Base-by-base conservation (phyloP, 1,140 invertebrate species). In the Tetramorium simillimum region DNA sequence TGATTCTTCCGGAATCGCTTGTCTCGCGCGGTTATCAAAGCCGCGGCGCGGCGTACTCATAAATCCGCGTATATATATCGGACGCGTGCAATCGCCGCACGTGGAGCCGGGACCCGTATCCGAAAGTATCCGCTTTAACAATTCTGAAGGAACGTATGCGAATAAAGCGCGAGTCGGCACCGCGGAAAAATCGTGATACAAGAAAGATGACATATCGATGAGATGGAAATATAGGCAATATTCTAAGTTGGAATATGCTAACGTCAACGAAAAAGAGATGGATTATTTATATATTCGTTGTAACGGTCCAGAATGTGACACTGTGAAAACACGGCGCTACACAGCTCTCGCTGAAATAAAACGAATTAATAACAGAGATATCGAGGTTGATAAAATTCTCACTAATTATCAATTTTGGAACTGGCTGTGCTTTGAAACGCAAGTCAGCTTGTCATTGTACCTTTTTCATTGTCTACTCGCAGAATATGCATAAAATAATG, bases 171-270 rank as follows among this genome's bases (percentile, higher is more conserved):
- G 12, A 40, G 28, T 14, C 28, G 51, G 7, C 2, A 24, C n/a
- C 9, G 40, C 3, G 18, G 46, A 9, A 43, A 33, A 58, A 82
- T 60, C 6, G 78, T 37, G 24, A 33, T 40, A 28, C 24, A 3
- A 10, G 24, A 18, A 56, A 40, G 33, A 14, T 18, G 10, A 46
- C 1, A 53, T 73, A 49, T 84, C 69, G 40, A 73, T 60, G 69
- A 60, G 18, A 73, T 73, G 67, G 53, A 73, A 84, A 84, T 84
- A n/a, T 46, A 21, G 40, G n/a, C 80, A 49, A 60, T 60, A 69
- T 46, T 37, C 37, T 28, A n/a, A 82, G 16, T 37, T 5, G 21
- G 21, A 37, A 14, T 10, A 37, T 46, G n/a, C 60, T 24, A n/a
- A 18, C 37, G 21, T 12, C 28, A 37, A 56, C 56, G 60, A 40